Evolutionary conservation across 2,113 vertebrate species (phyloP).

Genomic region (Cryptotis parvus): DNA sequence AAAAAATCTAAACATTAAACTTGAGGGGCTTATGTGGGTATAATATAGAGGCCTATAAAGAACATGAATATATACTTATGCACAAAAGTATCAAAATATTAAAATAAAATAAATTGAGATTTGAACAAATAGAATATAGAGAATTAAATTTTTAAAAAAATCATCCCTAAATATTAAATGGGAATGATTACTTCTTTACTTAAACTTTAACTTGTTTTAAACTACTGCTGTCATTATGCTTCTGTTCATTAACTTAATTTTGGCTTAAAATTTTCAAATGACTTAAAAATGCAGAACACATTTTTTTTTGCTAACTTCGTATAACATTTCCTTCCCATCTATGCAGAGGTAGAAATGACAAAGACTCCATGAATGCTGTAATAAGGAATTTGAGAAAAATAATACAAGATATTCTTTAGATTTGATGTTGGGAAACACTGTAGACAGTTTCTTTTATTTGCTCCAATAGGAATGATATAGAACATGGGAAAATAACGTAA

Average conservation of each 20-base stretch:
- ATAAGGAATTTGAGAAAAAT: background rate
- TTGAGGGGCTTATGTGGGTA: background rate
- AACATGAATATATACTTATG: background rate
- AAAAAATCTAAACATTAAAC: background rate
- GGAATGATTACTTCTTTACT: background rate
- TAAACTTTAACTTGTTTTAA: background rate
- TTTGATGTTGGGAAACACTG: background rate
- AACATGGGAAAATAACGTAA: background rate
- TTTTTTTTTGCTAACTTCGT: background rate
- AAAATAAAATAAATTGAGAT: background rate
- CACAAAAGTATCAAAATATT: background rate
- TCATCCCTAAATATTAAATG: background rate
- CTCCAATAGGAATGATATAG: background rate
- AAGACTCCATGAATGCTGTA: background rate
- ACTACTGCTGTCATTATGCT: background rate
- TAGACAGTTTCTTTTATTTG: background rate
- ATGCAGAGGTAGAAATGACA: background rate
- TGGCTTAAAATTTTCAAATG: background rate
- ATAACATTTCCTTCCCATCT: background rate
- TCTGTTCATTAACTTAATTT: conserved; percentile 6
- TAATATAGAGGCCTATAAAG: background rate
- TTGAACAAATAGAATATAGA: background rate
- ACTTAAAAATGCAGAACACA: background rate
- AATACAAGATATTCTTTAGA: background rate
- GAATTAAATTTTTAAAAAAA: background rate